phyloP scores from a whole-genome alignment of 2,113 vertebrate species.

The Aythya baeri region DNA sequence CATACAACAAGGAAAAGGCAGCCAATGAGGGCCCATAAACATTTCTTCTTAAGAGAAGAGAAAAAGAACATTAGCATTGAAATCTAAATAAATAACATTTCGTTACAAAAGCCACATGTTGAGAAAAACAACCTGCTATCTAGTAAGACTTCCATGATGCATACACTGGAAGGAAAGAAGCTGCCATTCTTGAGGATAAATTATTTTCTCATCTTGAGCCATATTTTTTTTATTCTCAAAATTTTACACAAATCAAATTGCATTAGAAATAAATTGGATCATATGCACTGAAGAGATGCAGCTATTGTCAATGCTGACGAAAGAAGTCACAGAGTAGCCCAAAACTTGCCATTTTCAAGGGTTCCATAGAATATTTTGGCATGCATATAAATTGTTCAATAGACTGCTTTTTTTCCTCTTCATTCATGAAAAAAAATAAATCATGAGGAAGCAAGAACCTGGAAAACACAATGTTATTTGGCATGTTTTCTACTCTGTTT shows the following conservation, averaged over 20 bases:
- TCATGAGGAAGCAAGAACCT: neutral
- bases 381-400: neutral
- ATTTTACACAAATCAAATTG: neutral
- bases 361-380: neutral
- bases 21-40: neutral
- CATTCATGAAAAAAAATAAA: neutral
- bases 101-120: neutral
- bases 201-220: neutral
- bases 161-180: neutral
- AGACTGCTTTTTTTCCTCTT: neutral
- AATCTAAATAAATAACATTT: neutral
- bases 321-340: neutral
- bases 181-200: neutral
- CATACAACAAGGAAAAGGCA: neutral
- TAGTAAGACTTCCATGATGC: neutral
- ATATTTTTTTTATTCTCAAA: neutral
- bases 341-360: neutral
- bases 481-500: constrained; percentile 22
- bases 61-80: neutral
- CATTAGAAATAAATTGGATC: neutral
- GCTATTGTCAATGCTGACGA: neutral
- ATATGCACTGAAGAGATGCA: neutral
- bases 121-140: neutral
- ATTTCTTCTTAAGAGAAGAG: neutral
- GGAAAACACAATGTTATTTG: constrained; percentile 8